phyloP scores from a whole-genome alignment of 35 echinoderm and acorn worm genomes.

The Acanthaster planci region DNA sequence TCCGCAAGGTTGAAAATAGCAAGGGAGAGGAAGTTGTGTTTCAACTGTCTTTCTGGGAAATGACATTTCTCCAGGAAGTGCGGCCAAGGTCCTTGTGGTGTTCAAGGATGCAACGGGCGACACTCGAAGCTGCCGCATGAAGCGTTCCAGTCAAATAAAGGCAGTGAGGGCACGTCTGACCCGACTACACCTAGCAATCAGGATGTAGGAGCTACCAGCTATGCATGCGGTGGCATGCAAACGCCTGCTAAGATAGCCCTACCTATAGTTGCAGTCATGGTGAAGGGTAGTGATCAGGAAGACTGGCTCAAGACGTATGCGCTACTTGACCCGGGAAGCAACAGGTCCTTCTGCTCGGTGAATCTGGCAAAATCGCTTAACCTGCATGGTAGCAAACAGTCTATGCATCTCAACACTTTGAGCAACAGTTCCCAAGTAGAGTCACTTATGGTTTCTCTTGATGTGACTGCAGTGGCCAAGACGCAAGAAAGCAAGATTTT shows the following conservation, averaged over 20 bases:
- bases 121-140: conserved; percentile 38
- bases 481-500: too few relatives aligned
- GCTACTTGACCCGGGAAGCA: conserved; percentile 47
- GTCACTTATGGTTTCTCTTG: background rate
- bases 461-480: background rate
- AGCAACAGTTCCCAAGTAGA: background rate
- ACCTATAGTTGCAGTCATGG: conserved; percentile 22
- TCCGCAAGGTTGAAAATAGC: conserved; percentile 19
- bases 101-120: conserved; percentile 4
- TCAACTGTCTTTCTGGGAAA: conserved; percentile 20
- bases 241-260: background rate
- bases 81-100: conserved; percentile 21
- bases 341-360: conserved; percentile 32
- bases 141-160: background rate
- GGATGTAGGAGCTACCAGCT: background rate
- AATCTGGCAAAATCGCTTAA: conserved; percentile 27
- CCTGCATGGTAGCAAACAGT: background rate
- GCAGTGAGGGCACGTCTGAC: background rate
- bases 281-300: background rate
- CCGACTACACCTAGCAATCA: background rate
- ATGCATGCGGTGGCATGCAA: background rate
- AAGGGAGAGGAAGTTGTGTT: conserved; percentile 40
- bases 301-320: conserved; percentile 39
- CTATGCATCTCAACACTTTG: background rate
- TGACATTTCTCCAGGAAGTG: conserved; percentile 23